A percentile compares a stretch with the other conserved stretches of the same genome.
These are phyloP conservation scores for Leucophenga varia DNA, from an alignment of 1,140 invertebrate genomes.

Conservation along the genomic window DNA sequence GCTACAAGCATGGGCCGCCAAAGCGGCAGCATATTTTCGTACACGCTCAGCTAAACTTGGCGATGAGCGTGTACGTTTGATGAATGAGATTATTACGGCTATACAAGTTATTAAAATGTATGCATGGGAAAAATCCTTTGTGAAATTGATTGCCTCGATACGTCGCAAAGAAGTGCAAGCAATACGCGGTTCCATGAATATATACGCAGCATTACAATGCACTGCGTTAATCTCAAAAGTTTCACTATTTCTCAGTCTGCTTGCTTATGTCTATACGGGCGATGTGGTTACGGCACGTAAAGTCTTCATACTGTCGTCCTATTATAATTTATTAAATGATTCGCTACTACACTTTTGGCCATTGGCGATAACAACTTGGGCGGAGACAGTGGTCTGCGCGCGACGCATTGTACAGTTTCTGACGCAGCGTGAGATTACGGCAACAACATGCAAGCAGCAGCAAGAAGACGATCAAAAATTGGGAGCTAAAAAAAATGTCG, in stretches of 20 bases:
- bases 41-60: conserved; percentile 69
- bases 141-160: conserved; percentile 61
- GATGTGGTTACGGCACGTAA: conserved; percentile 63
- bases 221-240: conserved; percentile 62
- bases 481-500: too few relatives aligned
- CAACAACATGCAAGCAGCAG: too few relatives aligned
- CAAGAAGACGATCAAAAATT: conserved; percentile 25
- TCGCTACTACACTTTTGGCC: conserved; percentile 69
- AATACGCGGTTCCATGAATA: conserved; percentile 60
- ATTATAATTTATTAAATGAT: conserved; percentile 58
- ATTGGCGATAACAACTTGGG: conserved; percentile 63
- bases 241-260: conserved; percentile 65
- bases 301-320: conserved; percentile 59
- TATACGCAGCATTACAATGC: conserved; percentile 54
- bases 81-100: conserved; percentile 78
- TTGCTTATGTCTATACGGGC: conserved; percentile 62
- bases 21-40: conserved; percentile 59
- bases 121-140: conserved; percentile 74
- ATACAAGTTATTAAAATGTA: conserved; percentile 82
- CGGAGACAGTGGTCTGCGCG: conserved; percentile 66
- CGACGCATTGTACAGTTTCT: conserved; percentile 67
- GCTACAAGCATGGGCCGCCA: conserved; percentile 71
- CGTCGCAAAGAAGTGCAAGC: conserved; percentile 58
- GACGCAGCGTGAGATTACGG: too few relatives aligned
- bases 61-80: conserved; percentile 76